Base-by-base conservation (phyloP, 1,140 invertebrate genomes). In the Tribolium madens region DNA sequence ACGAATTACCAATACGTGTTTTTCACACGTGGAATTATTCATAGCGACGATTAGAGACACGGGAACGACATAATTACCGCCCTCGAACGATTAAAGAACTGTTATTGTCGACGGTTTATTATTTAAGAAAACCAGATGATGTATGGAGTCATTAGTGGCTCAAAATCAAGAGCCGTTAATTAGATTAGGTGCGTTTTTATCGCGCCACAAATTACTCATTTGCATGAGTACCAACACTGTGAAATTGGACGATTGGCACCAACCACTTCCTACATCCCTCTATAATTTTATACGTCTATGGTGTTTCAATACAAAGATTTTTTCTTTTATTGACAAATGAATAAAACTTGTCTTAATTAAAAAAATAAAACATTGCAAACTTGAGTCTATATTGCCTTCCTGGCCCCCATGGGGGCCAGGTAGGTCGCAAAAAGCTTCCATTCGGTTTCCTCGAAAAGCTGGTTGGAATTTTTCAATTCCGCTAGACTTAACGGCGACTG, bases 371-470 rank as follows among this genome's bases (percentile, higher is more conserved):
- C n/a, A n/a, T n/a, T n/a, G n/a, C n/a, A n/a, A n/a, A n/a, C n/a
- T n/a, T n/a, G n/a, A n/a, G 36, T 42, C 36, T 7, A 42, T 42
- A 42, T 42, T 42, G n/a, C 36, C 36, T 42, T 42, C 36, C 36
- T 42, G 36, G 3, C 2, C 36, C 36, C 36, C 21, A 3, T 26
- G 21, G 21, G 47, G 13, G 14, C 31, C 74, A 76, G 74, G 74
- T 76, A 76, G 57, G 68, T 69, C 64, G 68, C 52, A 69, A 76
- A 76, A 76, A 76, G 47, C 74, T 76, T 70, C 46, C 69, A 75
- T 80, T 73, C 75, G 46, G 75, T 77, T 80, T 80, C 79, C 77
- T 53, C 77, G 79, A 80, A 80, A 72, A 72, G 60, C 77, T 73
- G 15, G 4, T 18, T 36, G 69, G 60, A 76, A 76, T 72, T 78